A percentile compares a stretch with the other conserved stretches of the same genome.
Evolutionary conservation across 2,797 vertebrate genomes (phyloP).

Genomic region (Myiothlypis chrysogaster): DNA sequence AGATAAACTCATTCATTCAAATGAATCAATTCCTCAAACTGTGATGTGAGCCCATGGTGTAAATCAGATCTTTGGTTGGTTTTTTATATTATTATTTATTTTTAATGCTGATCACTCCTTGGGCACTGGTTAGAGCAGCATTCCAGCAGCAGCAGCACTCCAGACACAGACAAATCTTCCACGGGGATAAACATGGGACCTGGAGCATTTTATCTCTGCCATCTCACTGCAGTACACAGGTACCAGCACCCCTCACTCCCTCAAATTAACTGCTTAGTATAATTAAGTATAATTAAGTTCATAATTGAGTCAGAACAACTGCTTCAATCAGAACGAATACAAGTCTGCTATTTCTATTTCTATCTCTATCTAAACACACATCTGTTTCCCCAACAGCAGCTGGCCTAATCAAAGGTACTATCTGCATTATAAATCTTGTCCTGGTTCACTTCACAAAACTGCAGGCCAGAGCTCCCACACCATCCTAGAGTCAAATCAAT

Average conservation of each 20-base stretch:
- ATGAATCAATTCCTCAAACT: neutral
- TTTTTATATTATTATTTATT: neutral
- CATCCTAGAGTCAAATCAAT: neutral
- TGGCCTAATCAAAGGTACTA: slow-evolving; percentile 11
- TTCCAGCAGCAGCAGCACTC: neutral
- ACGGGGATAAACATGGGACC: neutral
- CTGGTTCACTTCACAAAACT: neutral
- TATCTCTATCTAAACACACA: neutral
- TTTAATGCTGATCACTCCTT: neutral
- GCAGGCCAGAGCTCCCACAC: neutral
- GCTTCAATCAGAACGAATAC: neutral
- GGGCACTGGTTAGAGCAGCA: neutral
- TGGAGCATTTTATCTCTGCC: neutral
- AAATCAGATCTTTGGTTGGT: neutral
- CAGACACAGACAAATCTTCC: neutral
- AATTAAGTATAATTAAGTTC: neutral
- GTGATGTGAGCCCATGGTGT: neutral
- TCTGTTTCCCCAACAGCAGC: slow-evolving; percentile 38
- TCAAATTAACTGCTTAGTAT: neutral
- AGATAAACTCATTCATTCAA: neutral
- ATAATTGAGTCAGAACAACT: neutral
- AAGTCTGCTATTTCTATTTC: neutral
- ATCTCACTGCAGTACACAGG: neutral
- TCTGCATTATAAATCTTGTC: neutral
- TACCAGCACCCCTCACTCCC: neutral